Base-by-base conservation (phyloP, 2,797 vertebrate species). In the Chaetodon trifasciatus region DNA sequence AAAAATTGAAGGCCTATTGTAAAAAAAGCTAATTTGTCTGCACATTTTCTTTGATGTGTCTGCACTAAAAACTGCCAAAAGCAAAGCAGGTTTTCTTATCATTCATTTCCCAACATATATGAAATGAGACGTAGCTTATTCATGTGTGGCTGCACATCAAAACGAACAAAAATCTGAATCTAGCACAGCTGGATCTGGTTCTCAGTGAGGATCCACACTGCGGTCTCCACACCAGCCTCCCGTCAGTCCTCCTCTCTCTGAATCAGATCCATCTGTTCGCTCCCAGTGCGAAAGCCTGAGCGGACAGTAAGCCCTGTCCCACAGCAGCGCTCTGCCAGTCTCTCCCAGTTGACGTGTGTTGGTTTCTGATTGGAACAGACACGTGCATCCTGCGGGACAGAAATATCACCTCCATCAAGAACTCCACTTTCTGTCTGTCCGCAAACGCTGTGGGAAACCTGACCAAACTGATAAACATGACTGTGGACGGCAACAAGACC, bases 341-440 rank as follows among this genome's bases (percentile, higher is more conserved):
- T 81, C 65, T 64, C 81, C 68, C 52, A 5, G 72, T 57, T 90
- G 73, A 91, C 53, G 28, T 89, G 74, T 91, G 85, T 84, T 88
- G 90, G 49, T 88, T 85, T 94, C 65, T 92, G 81, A 90, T 92
- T 86, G 86, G 81, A 88, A 88, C 93, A 99, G 98, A 99, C 94
- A 92, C 97, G 23, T 99, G 98, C 90, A 95, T 99, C 81, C 87
- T 98, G 82, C 92, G 95, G 52, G 96, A 98, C 58, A 97, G 95
- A 72, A 97, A 97, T 84, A 95, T 96, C 91, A 93, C 96, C 62
- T 97, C 97, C 71, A 95, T 99, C 90, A 98, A 96, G 95, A 99
- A 99, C 93, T 96, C 96, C 0, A 95, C 96, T 8, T 98, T 97
- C 94, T 99, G 98, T 90, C 93, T 97, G 95, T 96, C 96, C n/a